phyloP scores from a whole-genome alignment of 2,888 invertebrate genomes.

The Lithophane leautieri region DNA sequence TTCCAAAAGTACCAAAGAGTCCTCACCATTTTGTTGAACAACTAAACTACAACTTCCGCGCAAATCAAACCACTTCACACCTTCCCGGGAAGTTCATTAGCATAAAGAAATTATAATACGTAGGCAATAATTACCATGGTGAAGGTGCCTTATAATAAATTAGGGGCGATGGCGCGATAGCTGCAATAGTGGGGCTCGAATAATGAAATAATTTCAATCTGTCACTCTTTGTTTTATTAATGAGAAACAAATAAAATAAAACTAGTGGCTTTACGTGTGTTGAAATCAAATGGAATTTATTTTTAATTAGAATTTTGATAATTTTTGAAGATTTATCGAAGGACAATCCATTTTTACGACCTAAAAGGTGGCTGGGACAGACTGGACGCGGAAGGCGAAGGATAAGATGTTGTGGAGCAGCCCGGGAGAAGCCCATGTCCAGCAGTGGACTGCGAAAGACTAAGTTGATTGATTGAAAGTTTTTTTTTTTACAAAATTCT shows the following conservation, averaged over 20 bases:
- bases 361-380: background rate
- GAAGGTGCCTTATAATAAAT: conserved; percentile 60
- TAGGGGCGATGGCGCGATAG: conserved; percentile 78
- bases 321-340: background rate
- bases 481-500: background rate
- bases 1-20: background rate
- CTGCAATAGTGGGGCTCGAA: conserved; percentile 72
- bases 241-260: conserved; percentile 66
- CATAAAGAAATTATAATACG: conserved; percentile 76
- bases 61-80: conserved; percentile 72
- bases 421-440: background rate
- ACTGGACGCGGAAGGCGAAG: background rate
- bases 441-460: background rate
- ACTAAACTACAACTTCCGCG: conserved; percentile 40
- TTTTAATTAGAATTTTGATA: background rate
- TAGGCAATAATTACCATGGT: conserved; percentile 67
- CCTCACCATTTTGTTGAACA: background rate
- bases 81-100: conserved; percentile 72
- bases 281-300: background rate
- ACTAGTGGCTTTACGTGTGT: conserved; percentile 28
- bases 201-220: conserved; percentile 81
- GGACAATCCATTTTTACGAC: background rate
- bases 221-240: conserved; percentile 76
- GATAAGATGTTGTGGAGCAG: background rate
- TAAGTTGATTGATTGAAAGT: background rate